Conservation (phyloP, 2,888 invertebrate genomes). For the Rutpela maculata region DNA sequence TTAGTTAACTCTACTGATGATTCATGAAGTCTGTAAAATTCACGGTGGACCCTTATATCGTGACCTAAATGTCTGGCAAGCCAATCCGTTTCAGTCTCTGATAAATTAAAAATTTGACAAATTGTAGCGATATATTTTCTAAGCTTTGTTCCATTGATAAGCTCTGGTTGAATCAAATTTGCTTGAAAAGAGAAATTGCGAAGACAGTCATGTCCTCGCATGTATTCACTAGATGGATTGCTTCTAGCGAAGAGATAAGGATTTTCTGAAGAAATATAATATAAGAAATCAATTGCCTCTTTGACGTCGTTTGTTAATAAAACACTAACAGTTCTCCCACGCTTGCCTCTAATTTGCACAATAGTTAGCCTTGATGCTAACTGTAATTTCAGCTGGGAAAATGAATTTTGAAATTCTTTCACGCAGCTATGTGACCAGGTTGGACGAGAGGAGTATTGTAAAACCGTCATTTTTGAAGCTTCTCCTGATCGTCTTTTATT, state of each 20-base stretch:
- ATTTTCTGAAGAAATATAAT: slow-evolving; percentile 42
- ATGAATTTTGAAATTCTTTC: slow-evolving; percentile 33
- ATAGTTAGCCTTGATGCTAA: slow-evolving; percentile 37
- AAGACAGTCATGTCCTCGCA: slow-evolving; percentile 51
- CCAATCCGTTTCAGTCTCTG: slow-evolving; percentile 60
- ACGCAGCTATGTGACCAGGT: slow-evolving; percentile 37
- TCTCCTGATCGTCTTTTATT: slow-evolving; percentile 51
- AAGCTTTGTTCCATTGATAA: slow-evolving; percentile 58
- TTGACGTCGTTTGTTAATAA: slow-evolving; percentile 39
- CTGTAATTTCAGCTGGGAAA: slow-evolving; percentile 40
- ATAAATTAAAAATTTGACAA: slow-evolving; percentile 60
- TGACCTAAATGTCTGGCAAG: slow-evolving; percentile 59
- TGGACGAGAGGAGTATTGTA: slow-evolving; percentile 43
- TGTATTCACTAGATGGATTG: slow-evolving; percentile 22
- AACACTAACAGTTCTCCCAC: slow-evolving; percentile 40
- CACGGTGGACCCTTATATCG: slow-evolving; percentile 58
- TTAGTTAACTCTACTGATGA: slow-evolving; percentile 59
- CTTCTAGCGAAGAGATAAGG: slow-evolving; percentile 50
- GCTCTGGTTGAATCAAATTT: slow-evolving; percentile 46
- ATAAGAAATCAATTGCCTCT: slow-evolving; percentile 26
- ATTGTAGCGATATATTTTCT: too few relatives aligned
- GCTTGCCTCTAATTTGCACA: slow-evolving; percentile 32
- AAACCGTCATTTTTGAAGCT: slow-evolving; percentile 44
- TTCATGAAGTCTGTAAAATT: slow-evolving; percentile 62
- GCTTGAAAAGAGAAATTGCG: slow-evolving; percentile 44